Conservation (phyloP, 2,113 vertebrate species). For the Oenanthe melanoleuca region DNA sequence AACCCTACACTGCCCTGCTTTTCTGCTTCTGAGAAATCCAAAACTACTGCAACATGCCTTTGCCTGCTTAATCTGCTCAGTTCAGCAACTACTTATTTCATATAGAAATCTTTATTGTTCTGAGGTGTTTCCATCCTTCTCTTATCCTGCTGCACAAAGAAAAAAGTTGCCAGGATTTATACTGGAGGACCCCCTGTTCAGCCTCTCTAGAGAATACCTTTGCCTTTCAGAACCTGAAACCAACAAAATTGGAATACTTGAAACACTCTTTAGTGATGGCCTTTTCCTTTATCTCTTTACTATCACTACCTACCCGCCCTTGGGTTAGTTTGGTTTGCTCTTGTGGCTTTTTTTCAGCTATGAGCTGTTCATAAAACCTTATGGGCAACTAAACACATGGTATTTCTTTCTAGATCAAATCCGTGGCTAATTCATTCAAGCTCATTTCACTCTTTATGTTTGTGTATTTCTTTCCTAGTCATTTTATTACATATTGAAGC, state of each 20-base stretch:
- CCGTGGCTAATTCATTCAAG: neutral
- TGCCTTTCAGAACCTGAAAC: neutral
- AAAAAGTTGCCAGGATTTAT: neutral
- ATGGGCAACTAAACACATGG: accelerated
- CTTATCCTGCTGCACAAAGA: neutral
- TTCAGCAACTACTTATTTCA: neutral
- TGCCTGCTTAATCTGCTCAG: accelerated
- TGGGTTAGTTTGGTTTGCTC: neutral
- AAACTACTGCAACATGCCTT: neutral
- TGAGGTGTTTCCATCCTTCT: neutral
- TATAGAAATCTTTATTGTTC: neutral
- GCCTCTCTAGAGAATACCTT: neutral
- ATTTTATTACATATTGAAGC: neutral
- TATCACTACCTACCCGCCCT: neutral
- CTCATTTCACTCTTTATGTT: neutral
- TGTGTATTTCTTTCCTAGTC: neutral
- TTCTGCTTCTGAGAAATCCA: neutral
- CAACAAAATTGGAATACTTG: neutral
- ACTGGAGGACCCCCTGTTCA: accelerated
- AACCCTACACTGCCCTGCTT: neutral
- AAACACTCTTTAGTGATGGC: neutral
- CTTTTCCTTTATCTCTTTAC: neutral
- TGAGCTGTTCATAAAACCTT: neutral
- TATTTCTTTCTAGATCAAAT: neutral
- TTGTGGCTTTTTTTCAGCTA: neutral